Evolutionary conservation across 2,888 invertebrate species (phyloP), one percentile per base, ranked within the genome.

Genomic region (Boloria selene): DNA sequence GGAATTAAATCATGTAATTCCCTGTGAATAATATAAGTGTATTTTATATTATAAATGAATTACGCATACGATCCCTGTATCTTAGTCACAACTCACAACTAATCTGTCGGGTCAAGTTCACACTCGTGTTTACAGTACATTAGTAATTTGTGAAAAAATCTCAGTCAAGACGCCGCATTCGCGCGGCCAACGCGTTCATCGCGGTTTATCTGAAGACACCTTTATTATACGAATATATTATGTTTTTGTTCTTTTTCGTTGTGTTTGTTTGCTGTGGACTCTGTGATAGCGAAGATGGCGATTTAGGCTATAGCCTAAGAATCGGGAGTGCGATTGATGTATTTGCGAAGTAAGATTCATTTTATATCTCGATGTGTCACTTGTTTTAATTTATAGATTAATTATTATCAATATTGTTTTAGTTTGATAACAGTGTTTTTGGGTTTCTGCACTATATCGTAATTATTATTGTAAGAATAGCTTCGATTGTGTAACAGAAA

Each of bases 51-150:
- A 49, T 55, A 16, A 55, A 54, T 55, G 42, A 44, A 42, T 26
- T 18, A 26, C 54, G 18, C 47, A 58, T 22, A 58, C 58, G 44
- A 44, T 0, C 13, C 38, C 26, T 51, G 18, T 67, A 60, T 61
- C 53, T 73, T 75, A 73, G 77, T 65, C 61, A 61, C 54, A 65
- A 61, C 84, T 65, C 61, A 61, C 54, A 65, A 61, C 84, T 88
- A 89, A 90, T 90, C 88, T 90, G 88, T 76, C 76, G 77, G 91
- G 90, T 91, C 91, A 92, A 92, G 91, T 90, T 88, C 88, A 89
- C 63, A 74, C 72, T 70, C 49, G 70, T 85, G 84, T 87, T 86
- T 85, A 85, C 83, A 72, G 73, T 76, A 81, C 82, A 84, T 87
- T 88, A 87, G 90, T 89, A 78, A 90, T 90, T 87, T 88, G 83